Conservation (phyloP, 2,113 vertebrate species). For the Stomatorhinus ivindoensis region DNA sequence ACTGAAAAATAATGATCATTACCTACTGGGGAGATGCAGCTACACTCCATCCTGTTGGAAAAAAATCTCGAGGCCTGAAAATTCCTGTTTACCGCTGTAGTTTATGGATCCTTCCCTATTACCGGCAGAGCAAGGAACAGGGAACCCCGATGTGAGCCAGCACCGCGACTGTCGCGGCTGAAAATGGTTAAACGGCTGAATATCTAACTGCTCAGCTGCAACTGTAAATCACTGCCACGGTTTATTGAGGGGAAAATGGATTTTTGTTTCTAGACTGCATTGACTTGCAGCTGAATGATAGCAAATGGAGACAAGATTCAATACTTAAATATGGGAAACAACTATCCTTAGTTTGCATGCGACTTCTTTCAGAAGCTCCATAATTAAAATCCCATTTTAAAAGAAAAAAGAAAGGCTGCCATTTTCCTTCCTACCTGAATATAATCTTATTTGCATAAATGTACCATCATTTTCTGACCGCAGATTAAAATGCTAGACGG, state of each 20-base stretch:
- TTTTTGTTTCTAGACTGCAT: not conserved
- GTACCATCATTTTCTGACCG: slow-evolving; percentile 10
- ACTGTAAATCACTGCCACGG: not conserved
- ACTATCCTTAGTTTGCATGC: slow-evolving; percentile 38
- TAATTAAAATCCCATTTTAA: slow-evolving; percentile 40
- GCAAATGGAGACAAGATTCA: not conserved
- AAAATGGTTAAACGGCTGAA: not conserved
- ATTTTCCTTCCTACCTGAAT: slow-evolving; percentile 27
- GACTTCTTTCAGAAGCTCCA: slow-evolving; percentile 30
- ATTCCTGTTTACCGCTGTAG: slow-evolving; percentile 25
- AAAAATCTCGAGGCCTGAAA: slow-evolving; percentile 24
- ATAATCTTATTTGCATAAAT: slow-evolving; percentile 17
- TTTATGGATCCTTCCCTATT: not conserved
- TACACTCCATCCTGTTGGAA: slow-evolving; percentile 30
- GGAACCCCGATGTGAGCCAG: not conserved
- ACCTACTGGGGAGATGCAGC: slow-evolving; percentile 28
- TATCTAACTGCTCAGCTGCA: not conserved
- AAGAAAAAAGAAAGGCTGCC: slow-evolving; percentile 25
- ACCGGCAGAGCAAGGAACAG: not conserved
- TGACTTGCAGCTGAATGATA: not conserved
- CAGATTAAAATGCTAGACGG: slow-evolving; percentile 18
- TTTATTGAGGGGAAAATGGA: not conserved
- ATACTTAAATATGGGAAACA: not conserved
- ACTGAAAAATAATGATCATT: slow-evolving; percentile 12
- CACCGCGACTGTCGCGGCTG: not conserved